These are phyloP conservation scores for Apodemia hepburni DNA, from an alignment of 2,888 invertebrate species.

Conservation along the genomic window DNA sequence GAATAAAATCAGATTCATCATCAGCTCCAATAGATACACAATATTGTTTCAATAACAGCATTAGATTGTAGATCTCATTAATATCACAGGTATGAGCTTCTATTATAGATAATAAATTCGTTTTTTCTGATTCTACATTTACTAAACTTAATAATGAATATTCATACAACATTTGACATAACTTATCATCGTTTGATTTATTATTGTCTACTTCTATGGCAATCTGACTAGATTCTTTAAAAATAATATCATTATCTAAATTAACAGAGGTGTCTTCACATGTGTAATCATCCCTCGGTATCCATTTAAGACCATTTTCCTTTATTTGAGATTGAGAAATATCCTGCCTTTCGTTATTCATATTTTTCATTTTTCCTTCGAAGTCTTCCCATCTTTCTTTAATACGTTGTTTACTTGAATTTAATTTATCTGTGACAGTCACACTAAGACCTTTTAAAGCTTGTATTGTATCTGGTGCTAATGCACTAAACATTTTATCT, in stretches of 20 bases:
- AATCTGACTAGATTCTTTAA: constrained; percentile 71
- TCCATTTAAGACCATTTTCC: constrained; percentile 40
- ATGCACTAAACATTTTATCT: constrained; percentile 53
- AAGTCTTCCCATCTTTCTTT: constrained; percentile 78
- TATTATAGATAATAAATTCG: constrained; percentile 66
- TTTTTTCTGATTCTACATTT: constrained; percentile 54
- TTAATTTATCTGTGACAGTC: constrained; percentile 74
- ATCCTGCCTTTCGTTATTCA: constrained; percentile 52
- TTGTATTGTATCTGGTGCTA: constrained; percentile 69
- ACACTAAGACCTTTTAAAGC: constrained; percentile 72
- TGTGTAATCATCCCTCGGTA: constrained; percentile 40
- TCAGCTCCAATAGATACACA: constrained; percentile 57
- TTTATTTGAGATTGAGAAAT: constrained; percentile 33
- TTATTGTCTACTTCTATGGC: constrained; percentile 60
- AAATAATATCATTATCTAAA: constrained; percentile 56
- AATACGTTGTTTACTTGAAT: constrained; percentile 71
- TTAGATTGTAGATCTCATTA: constrained; percentile 57
- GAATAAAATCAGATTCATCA: constrained; percentile 61
- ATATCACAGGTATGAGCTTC: constrained; percentile 71
- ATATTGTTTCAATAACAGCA: constrained; percentile 63
- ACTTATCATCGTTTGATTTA: constrained; percentile 48
- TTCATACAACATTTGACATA: constrained; percentile 64
- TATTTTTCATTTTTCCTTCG: constrained; percentile 70
- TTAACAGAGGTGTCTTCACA: constrained; percentile 38
- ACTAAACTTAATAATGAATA: constrained; percentile 68